Evolutionary conservation across 2,113 vertebrate genomes (phyloP).

Genomic region (Bos javanicus): DNA sequence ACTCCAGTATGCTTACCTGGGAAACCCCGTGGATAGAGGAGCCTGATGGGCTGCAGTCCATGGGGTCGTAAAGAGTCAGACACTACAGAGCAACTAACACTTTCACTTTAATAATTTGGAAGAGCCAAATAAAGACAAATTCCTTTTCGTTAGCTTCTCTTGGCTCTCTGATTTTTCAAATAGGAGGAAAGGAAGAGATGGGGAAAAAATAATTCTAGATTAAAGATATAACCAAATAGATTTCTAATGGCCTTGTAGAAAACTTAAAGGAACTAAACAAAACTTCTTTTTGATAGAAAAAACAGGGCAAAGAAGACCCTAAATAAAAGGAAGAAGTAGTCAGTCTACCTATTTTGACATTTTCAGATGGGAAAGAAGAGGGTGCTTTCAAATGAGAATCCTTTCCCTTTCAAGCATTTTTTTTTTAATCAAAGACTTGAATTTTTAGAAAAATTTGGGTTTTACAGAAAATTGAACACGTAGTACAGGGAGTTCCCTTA

Average conservation of each 20-base stretch:
- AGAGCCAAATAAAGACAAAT: constrained; percentile 24
- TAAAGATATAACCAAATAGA: background rate
- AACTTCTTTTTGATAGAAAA: constrained; percentile 4
- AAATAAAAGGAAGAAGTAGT: constrained; percentile 11
- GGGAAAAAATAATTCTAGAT: constrained; percentile 27
- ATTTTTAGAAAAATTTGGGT: background rate
- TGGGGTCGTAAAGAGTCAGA: background rate
- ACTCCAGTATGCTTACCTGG: background rate
- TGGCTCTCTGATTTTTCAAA: background rate
- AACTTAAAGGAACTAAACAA: constrained; percentile 8
- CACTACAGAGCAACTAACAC: background rate
- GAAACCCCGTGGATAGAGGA: background rate
- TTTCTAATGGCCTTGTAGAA: background rate
- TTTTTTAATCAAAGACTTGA: background rate
- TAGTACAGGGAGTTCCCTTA: background rate
- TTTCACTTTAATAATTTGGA: background rate
- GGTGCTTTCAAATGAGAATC: background rate
- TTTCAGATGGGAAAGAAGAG: background rate
- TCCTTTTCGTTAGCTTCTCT: background rate
- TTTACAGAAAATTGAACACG: background rate
- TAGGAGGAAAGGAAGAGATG: background rate
- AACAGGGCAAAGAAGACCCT: background rate
- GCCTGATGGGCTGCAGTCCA: background rate
- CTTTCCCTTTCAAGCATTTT: background rate
- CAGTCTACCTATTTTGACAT: background rate